These are phyloP conservation scores for Triops cancriformis DNA, from an alignment of 1,140 invertebrate species.

Conservation along the genomic window DNA sequence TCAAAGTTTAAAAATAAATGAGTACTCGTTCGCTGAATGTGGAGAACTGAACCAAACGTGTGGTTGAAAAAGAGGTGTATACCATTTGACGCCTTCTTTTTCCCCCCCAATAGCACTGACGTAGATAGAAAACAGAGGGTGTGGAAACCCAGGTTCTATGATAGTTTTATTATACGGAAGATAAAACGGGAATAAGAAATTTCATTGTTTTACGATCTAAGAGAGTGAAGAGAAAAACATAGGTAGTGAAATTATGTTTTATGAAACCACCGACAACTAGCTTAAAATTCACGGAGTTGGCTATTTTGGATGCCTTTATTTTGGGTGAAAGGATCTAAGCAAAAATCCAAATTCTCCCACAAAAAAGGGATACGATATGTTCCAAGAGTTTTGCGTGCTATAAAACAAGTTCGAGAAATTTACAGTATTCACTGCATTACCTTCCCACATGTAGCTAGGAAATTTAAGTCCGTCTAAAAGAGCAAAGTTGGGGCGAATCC, in stretches of 20 bases:
- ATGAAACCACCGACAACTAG: no score
- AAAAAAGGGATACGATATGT: no score
- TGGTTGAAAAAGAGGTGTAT: neutral
- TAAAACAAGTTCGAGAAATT: neutral
- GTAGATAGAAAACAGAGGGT: neutral
- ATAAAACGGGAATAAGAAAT: neutral
- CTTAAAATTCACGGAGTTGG: no score
- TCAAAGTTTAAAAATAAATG: no score
- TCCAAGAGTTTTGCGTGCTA: neutral
- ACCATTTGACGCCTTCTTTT: neutral
- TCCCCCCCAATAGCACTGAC: neutral
- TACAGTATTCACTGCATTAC: neutral
- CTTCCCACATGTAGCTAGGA: conserved; percentile 3
- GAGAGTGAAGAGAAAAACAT: no score
- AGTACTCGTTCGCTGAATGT: no score
- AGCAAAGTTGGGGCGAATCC: neutral
- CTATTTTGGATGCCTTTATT: no score
- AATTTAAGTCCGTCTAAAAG: neutral
- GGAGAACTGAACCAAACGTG: no score
- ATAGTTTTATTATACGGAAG: neutral
- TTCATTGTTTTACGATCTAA: neutral
- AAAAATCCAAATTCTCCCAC: no score
- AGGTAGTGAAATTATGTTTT: no score
- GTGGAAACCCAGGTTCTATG: neutral
- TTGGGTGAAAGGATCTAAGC: no score